Base-by-base conservation (phyloP, 2,797 vertebrate genomes). In the Lacerta agilis region DNA sequence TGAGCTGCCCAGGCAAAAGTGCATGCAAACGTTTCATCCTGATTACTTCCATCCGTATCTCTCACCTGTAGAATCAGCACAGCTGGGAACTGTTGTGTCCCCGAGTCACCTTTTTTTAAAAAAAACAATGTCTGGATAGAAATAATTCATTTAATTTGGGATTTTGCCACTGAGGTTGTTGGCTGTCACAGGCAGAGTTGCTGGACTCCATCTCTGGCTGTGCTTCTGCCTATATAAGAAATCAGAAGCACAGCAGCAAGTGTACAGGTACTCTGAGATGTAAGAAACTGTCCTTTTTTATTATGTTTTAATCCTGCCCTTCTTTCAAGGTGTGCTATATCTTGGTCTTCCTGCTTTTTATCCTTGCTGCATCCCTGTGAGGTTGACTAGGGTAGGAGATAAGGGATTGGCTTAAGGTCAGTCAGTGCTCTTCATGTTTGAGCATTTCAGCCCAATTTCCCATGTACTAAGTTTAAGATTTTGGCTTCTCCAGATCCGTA, bases 1-100 rank as follows among this genome's bases (percentile, higher is more conserved):
- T 82, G 91, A 17, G 91, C 91, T 94, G 91, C 80, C 89, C 89
- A 92, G 90, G 91, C 90, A 92, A 93, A 96, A 95, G 93, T 89
- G 91, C 92, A 94, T 93, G 89, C 91, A 92, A 90, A 88, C 87
- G 90, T 92, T 93, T 81, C 33, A 81, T 89, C 36, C 33, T 78
- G 25, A 29, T 75, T 75, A 43, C 25, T 9, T n/a, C 7, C n/a
- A 43, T 61, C 49, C 73, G 38, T 61, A 77, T 8, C 41, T 82
- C 23, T 76, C 72, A 29, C 73, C 77, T 85, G 36, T 61, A 49
- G 49, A 84, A 72, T 79, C 76, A 64, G 38, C 55, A 27, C 38
- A 76, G 18, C 43, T 45, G 49, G 64, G 23, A 76, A 67, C n/a
- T n/a, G 43, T n/a, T 29, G 41, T 79, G 45, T 79, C 69, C 13